Conservation (phyloP, 2,113 vertebrate genomes). For the Silurus glanis region DNA sequence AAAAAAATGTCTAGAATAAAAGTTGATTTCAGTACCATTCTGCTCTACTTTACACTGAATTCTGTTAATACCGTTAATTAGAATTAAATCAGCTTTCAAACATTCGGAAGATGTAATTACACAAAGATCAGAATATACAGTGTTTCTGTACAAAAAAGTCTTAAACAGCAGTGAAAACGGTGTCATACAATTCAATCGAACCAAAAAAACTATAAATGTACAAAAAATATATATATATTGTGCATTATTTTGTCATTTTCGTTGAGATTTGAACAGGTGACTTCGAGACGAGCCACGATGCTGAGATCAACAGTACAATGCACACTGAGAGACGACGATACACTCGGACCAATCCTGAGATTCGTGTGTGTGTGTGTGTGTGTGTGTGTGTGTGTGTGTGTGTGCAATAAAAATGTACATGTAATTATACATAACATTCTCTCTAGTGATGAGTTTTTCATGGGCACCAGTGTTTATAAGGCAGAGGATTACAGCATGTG, state of each 20-base stretch:
- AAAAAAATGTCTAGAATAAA: conserved; percentile 43
- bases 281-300: conserved; percentile 16
- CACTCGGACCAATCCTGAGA: conserved; percentile 35
- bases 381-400: conserved; percentile 15
- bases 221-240: not conserved
- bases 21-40: conserved; percentile 50
- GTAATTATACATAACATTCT: not conserved
- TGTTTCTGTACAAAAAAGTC: conserved; percentile 70
- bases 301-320: conserved; percentile 16
- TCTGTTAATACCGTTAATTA: conserved; percentile 78
- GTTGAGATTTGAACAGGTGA: no score
- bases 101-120: conserved; percentile 70
- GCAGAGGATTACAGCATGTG: not conserved
- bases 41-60: conserved; percentile 5
- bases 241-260: conserved; percentile 4
- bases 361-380: conserved; percentile 15
- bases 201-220: conserved; percentile 29
- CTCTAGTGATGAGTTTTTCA: not conserved
- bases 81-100: conserved; percentile 77
- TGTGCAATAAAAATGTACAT: not conserved
- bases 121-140: conserved; percentile 76
- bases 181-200: conserved; percentile 65
- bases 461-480: conserved; percentile 19
- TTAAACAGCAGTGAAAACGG: conserved; percentile 51
- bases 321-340: conserved; percentile 6